Evolutionary conservation across 1,140 invertebrate genomes (phyloP), one percentile per base, ranked within the genome.

Genomic region (Ladona fulva): DNA sequence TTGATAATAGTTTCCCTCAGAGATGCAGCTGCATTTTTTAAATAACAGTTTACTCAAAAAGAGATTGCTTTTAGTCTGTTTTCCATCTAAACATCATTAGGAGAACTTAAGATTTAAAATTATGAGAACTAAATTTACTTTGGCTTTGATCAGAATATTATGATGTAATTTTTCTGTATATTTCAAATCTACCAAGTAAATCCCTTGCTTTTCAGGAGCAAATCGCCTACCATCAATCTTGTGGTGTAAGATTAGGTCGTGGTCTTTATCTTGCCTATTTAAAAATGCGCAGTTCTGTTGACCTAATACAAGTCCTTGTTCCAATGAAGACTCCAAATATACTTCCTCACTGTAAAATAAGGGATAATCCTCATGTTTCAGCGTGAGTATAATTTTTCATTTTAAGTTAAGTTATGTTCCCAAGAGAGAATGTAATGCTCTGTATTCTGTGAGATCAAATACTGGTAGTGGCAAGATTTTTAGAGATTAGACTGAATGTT

Each of bases 241-340:
- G 94, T 78, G 89, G 91, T 78, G 91, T 94, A 73, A 92, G 92
- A 79, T 84, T 99, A 24, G 88, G 90, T 0, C 91, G 91, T 76
- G 97, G 97, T 0, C 87, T 99, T 8, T 99, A 99, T 85, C 86
- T 99, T 78, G 95, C 96, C 24, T 99, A 98, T 85, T 86, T 99
- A 74, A 98, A 99, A 84, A 91, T 98, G 88, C 94, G 96, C 82
- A 97, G 94, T 81, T 97, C 95, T 8, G 94, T 98, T 76, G 97
- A 99, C 84, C 89, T 95, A 5, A 94, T 99, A 44, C 91, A 96
- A 82, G 92, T 99, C n/a, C 90, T 98, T 0, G 96, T 98, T 22
- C 94, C 95, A 0, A 88, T 93, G 42, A 93, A 95, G 82, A 91
- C 92, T 0, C 97, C 97, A 12, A 98, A 97, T 85, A 93, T 97